Base-by-base conservation (phyloP, 2,888 invertebrate genomes). In the Trissolcus japonicus region DNA sequence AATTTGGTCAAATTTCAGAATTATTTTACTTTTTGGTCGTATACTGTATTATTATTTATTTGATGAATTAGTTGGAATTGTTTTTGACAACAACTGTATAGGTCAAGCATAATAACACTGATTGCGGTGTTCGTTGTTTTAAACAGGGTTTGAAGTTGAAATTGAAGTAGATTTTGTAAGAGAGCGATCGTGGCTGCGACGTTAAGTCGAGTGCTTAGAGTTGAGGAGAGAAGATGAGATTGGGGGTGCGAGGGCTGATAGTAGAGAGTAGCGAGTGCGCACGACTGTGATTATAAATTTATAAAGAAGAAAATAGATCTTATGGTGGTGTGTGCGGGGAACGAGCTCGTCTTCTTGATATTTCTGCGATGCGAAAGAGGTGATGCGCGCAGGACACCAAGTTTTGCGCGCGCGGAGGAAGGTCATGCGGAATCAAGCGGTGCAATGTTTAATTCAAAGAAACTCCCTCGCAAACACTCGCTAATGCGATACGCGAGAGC, bases 401-500 rank as follows among this genome's bases (percentile, higher is more conserved):
- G 71, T 71, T 76, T 71, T 19, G 55, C 43, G 41, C 68, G 41
- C 19, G 41, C 43, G 53, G 57, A 35, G 35, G 9, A 41, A 51
- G 51, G 56, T 55, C 16, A 41, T 46, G 51, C 53, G 57, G 71
- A 76, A 67, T 76, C 55, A 72, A 62, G 62, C 76, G 76, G 46
- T 57, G 50, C 67, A 60, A 76, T 76, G 76, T 76, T 76, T 76
- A 72, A 76, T 76, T 76, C 76, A 71, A 76, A 76, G 76, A 61
- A 76, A 69, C 76, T 76, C 59, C 55, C 76, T 50, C 16, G 21
- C 63, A 66, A 71, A 66, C 61, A 41, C 59, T 66, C 16, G 66
- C 71, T 66, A 71, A 76, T 76, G 71, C 60, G 62, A 71, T 46
- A 56, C 56, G 65, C 60, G 61, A 48, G 25, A 25, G 25, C 57